These are phyloP conservation scores for Lacerta bilineata DNA, from an alignment of 2,797 vertebrate species.

Conservation along the genomic window DNA sequence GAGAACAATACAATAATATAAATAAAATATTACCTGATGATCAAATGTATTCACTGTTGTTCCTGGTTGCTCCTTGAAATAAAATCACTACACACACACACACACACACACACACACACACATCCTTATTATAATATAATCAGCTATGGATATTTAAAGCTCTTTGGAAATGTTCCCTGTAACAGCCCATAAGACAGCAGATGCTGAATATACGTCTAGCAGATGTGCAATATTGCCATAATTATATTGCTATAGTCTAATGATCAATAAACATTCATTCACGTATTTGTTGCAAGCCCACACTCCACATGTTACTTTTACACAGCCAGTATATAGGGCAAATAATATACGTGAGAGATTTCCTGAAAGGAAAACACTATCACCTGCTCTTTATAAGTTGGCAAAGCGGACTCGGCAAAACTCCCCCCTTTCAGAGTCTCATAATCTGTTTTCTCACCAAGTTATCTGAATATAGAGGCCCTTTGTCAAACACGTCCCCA, in stretches of 20 bases:
- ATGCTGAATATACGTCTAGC: not conserved
- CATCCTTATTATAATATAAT: not conserved
- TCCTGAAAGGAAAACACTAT: conserved; percentile 16
- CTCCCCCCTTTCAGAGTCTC: accelerated
- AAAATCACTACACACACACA: not conserved
- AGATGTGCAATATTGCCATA: conserved; percentile 31
- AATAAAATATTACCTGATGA: not conserved
- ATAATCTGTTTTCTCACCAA: not conserved
- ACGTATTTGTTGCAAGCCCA: not conserved
- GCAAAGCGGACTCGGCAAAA: not conserved
- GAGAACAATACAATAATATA: not conserved
- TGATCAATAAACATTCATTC: not conserved
- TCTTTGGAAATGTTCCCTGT: not conserved
- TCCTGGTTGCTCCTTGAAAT: not conserved
- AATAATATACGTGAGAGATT: not conserved
- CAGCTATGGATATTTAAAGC: not conserved
- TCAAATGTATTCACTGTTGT: not conserved
- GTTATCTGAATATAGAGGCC: conserved; percentile 13
- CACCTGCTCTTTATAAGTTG: conserved; percentile 35
- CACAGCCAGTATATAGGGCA: not conserved
- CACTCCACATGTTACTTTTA: conserved; percentile 9
- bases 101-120: not conserved
- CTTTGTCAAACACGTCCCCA: conserved; percentile 41
- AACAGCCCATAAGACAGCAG: not conserved
- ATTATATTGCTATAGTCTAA: not conserved